Evolutionary conservation across 2,113 vertebrate species (phyloP), one percentile per base, ranked within the genome.

Genomic region (Eulacestoma nigropectus): DNA sequence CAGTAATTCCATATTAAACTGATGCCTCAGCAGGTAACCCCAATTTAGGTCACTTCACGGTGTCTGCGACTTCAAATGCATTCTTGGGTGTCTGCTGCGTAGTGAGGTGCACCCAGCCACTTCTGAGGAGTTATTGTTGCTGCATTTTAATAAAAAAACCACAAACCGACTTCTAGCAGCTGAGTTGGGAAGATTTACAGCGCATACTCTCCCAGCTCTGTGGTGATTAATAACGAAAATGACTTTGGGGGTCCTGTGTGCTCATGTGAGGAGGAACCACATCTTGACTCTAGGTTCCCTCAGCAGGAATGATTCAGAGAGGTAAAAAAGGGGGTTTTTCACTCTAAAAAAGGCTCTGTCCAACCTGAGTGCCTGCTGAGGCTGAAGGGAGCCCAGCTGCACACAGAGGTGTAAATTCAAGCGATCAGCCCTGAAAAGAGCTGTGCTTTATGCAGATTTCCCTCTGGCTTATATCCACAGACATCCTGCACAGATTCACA

Each of bases 121-220:
- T 92, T 90, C 57, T 84, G 88, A 74, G 60, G 49, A 87, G 89
- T 86, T 64, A 50, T 30, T 67, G 53, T 29, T 67, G 77, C 56
- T 95, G 64, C 60, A 84, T 89, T 95, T 94, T 86, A 78, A 88
- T 95, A 78, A 92, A 81, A 94, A 94, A 41, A 47, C 84, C 62
- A 60, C 65, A 56, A 75, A 41, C 29, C 7, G 53, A 29, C 30
- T 55, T 73, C 68, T 70, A 78, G 88, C 46, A 93, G 83, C 72
- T 69, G 68, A 89, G 64, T 6, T 90, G 74, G 68, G 52, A 84
- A 46, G 76, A 63, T 88, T 88, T 78, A 59, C 41, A 72, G 63
- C 64, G 5, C 49, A 15, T 82, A 59, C 69, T 94, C 76, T 84
- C 73, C 76, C 60, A 87, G 53, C 44, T 87, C 53, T 46, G 6